Conservation (phyloP, 2,888 invertebrate genomes). For the Boloria euphrosyne region DNA sequence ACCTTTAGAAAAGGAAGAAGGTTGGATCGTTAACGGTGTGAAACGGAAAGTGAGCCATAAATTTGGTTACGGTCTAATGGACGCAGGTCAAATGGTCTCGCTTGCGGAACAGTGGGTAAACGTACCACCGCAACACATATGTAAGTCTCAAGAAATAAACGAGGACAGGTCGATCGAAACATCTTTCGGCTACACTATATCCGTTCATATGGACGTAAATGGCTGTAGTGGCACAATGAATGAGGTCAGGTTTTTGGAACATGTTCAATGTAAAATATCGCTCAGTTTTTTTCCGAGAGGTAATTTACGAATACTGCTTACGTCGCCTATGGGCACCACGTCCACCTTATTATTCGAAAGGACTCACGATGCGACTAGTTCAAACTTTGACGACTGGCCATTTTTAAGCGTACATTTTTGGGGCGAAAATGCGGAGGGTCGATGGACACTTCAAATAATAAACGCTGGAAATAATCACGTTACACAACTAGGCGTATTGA, state of each 20-base stretch:
- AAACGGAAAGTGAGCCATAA: slow-evolving; percentile 97
- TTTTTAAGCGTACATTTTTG: slow-evolving; percentile 99
- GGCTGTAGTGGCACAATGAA: slow-evolving; percentile 94
- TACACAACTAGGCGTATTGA: slow-evolving; percentile 92
- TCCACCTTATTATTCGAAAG: slow-evolving; percentile 96
- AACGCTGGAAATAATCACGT: slow-evolving; percentile 90
- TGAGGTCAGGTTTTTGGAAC: slow-evolving; percentile 95
- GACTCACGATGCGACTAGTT: slow-evolving; percentile 93
- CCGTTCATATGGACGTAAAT: slow-evolving; percentile 93
- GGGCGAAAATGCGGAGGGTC: slow-evolving; percentile 95
- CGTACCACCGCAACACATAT: slow-evolving; percentile 97
- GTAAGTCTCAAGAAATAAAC: slow-evolving; percentile 93
- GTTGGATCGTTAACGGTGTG: slow-evolving; percentile 97
- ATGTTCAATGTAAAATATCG: slow-evolving; percentile 98
- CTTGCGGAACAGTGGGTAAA: slow-evolving; percentile 96
- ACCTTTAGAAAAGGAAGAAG: slow-evolving; percentile 94
- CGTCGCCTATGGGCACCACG: slow-evolving; percentile 96
- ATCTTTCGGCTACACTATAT: slow-evolving; percentile 88
- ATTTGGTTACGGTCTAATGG: slow-evolving; percentile 99
- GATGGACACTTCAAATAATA: slow-evolving; percentile 92
- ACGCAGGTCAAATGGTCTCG: slow-evolving; percentile 95
- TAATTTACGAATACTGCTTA: slow-evolving; percentile 93
- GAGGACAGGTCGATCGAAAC: slow-evolving; percentile 91
- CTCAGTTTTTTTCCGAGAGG: slow-evolving; percentile 96
- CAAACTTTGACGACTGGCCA: slow-evolving; percentile 99